Evolutionary conservation across 2,113 vertebrate species (phyloP), one percentile per base, ranked within the genome.

Genomic region (Octodon degus): DNA sequence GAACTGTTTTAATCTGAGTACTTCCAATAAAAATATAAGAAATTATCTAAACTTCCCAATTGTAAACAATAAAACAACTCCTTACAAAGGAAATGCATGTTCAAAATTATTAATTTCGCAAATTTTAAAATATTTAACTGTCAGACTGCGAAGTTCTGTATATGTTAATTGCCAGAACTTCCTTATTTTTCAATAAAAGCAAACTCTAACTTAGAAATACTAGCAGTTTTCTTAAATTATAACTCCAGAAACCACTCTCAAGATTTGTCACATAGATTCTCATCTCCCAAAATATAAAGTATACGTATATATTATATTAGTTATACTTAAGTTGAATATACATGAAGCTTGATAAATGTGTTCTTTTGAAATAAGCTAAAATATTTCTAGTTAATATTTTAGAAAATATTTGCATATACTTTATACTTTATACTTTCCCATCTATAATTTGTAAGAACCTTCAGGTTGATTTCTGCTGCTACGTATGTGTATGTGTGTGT

Each of bases 231-330:
- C 7, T 19, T 19, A 90, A 97, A 93, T 7, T 0, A 0, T 82
- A 85, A 67, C 27, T 63, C 77, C 89, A 94, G 40, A 95, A 95
- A 40, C 63, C 4, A 84, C 96, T 97, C 17, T 32, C 90, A 34
- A 70, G 7, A 87, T 83, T 82, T 97, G 47, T 30, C 1, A 89
- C 50, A 89, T 90, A 96, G 68, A 88, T 94, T 93, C 27, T 86
- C 10, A 50, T 91, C n/a, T 86, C 32, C 87, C 93, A 86, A 86
- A 79, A 95, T 19, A 47, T 53, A 90, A 30, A 22, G 82, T 67
- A 62, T 17, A 24, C 80, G 77, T 92, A 16, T 90, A 16, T 74
- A 37, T 30, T 88, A 74, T 95, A 91, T 97, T 92, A 89, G 4
- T 24, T 91, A 72, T 4, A 58, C 53, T 12, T 30, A 50, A 68